These are phyloP conservation scores for Chaitophorus viminalis DNA, from an alignment of 2,888 invertebrate genomes.

Conservation along the genomic window DNA sequence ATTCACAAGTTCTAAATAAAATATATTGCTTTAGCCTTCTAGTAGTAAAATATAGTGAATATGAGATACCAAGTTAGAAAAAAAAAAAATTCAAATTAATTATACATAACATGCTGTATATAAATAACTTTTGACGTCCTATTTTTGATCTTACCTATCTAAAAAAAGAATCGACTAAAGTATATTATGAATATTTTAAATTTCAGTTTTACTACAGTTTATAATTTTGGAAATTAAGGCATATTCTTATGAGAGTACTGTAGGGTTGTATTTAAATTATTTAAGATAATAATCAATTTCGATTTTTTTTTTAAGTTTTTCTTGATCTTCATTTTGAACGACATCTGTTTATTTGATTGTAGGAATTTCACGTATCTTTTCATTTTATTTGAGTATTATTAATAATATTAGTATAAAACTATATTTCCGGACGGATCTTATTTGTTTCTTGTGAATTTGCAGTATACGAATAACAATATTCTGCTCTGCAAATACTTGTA, in stretches of 20 bases:
- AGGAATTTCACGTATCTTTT: no score
- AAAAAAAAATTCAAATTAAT: not conserved
- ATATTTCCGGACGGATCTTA: no score
- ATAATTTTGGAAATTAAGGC: not conserved
- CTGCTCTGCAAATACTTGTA: not conserved
- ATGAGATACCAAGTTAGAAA: not conserved
- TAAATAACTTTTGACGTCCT: not conserved
- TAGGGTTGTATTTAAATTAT: no score
- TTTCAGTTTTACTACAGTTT: not conserved
- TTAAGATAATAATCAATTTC: no score
- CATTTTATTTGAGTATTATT: no score
- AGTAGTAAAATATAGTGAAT: not conserved
- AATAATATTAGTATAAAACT: no score
- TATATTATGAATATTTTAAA: not conserved
- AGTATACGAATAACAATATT: no score
- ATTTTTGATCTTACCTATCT: not conserved
- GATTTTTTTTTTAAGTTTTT: no score
- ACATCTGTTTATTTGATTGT: no score
- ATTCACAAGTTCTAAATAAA: not conserved
- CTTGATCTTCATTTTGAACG: no score
- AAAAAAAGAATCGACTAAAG: not conserved
- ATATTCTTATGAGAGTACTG: not conserved
- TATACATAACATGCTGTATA: not conserved
- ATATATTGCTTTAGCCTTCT: not conserved
- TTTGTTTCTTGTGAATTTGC: no score